phyloP scores from a whole-genome alignment of 1,140 invertebrate genomes.

The Drosophila sulfurigaster region DNA sequence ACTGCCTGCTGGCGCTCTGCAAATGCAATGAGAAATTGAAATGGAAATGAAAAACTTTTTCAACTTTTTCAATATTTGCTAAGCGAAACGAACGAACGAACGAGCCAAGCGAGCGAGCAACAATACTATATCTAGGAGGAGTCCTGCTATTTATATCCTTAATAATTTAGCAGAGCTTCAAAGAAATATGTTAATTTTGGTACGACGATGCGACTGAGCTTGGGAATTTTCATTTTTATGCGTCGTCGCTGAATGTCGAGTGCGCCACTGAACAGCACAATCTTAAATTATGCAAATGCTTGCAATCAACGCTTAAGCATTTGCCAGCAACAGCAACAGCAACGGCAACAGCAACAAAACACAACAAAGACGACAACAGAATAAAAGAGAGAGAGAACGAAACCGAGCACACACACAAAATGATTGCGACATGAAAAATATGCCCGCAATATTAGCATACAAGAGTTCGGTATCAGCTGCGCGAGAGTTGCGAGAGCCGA shows the following conservation, averaged over 20 bases:
- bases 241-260: conserved; percentile 39
- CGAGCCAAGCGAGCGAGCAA: conserved; percentile 6
- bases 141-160: conserved; percentile 68
- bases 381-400: too few species aligned
- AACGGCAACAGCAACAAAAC: conserved; percentile 24
- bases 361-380: conserved; percentile 34
- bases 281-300: conserved; percentile 83
- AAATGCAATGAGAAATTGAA: conserved; percentile 53
- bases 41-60: conserved; percentile 72
- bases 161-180: conserved; percentile 78
- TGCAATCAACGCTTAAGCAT: conserved; percentile 78
- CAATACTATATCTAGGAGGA: conserved; percentile 15
- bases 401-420: conserved; percentile 45
- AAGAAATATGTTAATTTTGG: conserved; percentile 77
- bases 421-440: conserved; percentile 78
- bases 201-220: conserved; percentile 37
- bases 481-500: too few species aligned
- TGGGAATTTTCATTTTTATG: conserved; percentile 75
- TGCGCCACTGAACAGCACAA: conserved; percentile 46
- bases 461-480: conserved; percentile 34
- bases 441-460: conserved; percentile 73
- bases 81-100: conserved; percentile 13
- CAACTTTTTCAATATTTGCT: conserved; percentile 74
- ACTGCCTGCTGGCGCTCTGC: conserved; percentile 19
- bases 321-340: conserved; percentile 35